Evolutionary conservation across 2,797 vertebrate genomes (phyloP), one percentile per base, ranked within the genome.

Genomic region (Protonibea diacanthus): DNA sequence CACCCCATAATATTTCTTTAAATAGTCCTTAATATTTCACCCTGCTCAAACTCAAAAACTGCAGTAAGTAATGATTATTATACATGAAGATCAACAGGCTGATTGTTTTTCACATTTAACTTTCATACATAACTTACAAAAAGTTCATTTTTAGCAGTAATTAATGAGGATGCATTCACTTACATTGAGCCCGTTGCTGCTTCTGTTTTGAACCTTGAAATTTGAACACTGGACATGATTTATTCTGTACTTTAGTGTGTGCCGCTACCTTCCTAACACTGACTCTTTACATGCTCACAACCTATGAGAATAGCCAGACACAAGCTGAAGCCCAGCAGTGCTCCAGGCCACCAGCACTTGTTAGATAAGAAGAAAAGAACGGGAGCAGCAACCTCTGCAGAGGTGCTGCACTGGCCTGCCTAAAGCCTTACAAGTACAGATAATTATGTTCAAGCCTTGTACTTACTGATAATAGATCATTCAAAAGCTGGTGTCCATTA

Each of bases 321-420:
- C 59, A 42, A 61, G 58, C 53, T 78, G 62, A 59, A 49, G 27
- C 23, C 63, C 56, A 69, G 69, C 68, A 75, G 71, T 65, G 20
- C 74, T 68, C 14, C 42, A 25, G 84, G 71, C 83, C 84, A 85
- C 82, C 81, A 67, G 71, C 29, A n/a, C 33, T 84, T 11, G 7
- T 58, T 27, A 45, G 84, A 92, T 90, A 88, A 90, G 88, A 89
- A 86, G 81, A 82, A 65, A 65, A 65, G 40, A 82, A 66, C 76
- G 76, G 70, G 61, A 86, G 78, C 65, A 82, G 73, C 48, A 62
- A 44, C 47, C 57, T 44, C 45, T 58, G 62, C 53, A 78, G 69
- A 69, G 71, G 73, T 65, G 53, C 58, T 68, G 48, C 38, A 42
- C 79, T 68, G 57, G 59, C 21, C 51, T 17, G 25, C 11, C 29